Base-by-base conservation (phyloP, 2,888 invertebrate species). In the Tholera decimalis region DNA sequence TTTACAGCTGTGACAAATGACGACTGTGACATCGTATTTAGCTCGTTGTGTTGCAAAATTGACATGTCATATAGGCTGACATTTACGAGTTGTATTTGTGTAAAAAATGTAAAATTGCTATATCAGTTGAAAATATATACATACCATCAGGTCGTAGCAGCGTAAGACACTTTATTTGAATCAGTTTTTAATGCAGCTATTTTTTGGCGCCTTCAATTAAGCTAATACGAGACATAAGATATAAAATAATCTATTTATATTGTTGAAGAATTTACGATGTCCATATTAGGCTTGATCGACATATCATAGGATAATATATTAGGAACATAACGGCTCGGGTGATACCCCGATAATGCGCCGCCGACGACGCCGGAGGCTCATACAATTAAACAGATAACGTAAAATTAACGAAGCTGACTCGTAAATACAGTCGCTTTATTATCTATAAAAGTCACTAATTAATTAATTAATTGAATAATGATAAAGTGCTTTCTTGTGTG, bases 391-490 rank as follows among this genome's bases (percentile, higher is more conserved):
- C 85, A 91, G 93, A 93, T 93, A 92, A 91, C 90, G 92, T 93
- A 92, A 93, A 93, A 92, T 92, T 93, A 93, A 93, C 92, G 90
- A 91, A 93, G 87, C 86, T 84, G 84, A 88, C 90, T 92, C 94
- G 89, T 95, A 94, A 94, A 95, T 91, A 92, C 87, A 86, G 87
- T 91, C 86, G 85, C 85, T 94, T 94, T 93, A 95, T 88, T 92
- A 93, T 93, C 94, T 91, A 94, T 95, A 93, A 95, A 95, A 89
- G 94, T 92, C 93, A 92, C 88, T 91, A 89, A 93, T 93, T 94
- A 95, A 95, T 93, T 94, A 95, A 95, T 95, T 94, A 95, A 95
- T 95, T 93, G 93, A 89, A 88, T 89, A 92, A 93, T 94, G 94
- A 95, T 93, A 91, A 91, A 93, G 86, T 91, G 87, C 79, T 83